phyloP scores from a whole-genome alignment of 2,113 vertebrate species.

The Perognathus longimembris region DNA sequence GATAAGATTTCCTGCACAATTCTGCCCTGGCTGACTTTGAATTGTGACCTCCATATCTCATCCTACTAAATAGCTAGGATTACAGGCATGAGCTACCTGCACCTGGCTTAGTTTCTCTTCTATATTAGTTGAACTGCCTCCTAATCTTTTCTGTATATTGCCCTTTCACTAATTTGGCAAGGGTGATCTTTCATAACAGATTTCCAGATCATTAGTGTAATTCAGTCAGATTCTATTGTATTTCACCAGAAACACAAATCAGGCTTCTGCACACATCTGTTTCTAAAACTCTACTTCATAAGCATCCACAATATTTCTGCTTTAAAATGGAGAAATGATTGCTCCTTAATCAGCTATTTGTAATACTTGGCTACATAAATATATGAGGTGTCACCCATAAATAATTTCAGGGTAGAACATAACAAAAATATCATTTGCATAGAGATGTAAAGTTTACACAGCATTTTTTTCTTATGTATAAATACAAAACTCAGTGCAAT shows the following conservation, averaged over 20 bases:
- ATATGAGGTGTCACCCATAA: slow-evolving; percentile 37
- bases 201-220: slow-evolving; percentile 71
- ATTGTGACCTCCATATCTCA: too few relatives aligned
- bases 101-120: background rate
- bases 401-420: slow-evolving; percentile 56
- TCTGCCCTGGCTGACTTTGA: too few relatives aligned
- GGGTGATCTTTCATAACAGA: slow-evolving; percentile 68
- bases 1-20: too few relatives aligned
- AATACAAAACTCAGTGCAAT: background rate
- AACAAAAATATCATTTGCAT: slow-evolving; percentile 56
- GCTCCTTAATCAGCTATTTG: slow-evolving; percentile 72
- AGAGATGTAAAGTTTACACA: slow-evolving; percentile 34
- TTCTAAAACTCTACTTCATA: slow-evolving; percentile 48
- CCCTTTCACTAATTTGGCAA: slow-evolving; percentile 70
- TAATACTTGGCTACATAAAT: slow-evolving; percentile 60
- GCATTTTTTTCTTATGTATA: background rate
- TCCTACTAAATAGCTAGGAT: too few relatives aligned
- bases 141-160: slow-evolving; percentile 25
- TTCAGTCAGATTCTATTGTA: slow-evolving; percentile 70
- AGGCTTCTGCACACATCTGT: slow-evolving; percentile 21
- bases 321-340: slow-evolving; percentile 72
- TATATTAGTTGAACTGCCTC: background rate
- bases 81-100: too few relatives aligned
- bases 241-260: slow-evolving; percentile 48
- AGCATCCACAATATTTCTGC: slow-evolving; percentile 62